These are phyloP conservation scores for Caenorhabditis angaria DNA, from an alignment of 2,888 invertebrate genomes.

Conservation along the genomic window DNA sequence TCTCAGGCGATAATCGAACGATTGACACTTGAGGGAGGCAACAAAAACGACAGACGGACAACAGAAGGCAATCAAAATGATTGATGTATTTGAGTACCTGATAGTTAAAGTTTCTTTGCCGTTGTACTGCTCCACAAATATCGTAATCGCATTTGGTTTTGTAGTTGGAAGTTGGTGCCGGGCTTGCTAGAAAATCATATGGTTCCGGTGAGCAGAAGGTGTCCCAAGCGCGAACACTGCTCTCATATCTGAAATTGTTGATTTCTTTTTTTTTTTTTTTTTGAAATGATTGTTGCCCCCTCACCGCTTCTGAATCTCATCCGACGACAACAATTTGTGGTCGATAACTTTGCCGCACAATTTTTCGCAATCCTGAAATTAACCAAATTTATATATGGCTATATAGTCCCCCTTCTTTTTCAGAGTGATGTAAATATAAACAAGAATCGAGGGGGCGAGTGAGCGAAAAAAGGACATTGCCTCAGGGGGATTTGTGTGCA, in stretches of 20 bases:
- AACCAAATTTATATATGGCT: neutral
- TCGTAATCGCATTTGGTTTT: constrained; percentile 72
- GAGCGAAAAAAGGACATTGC: neutral
- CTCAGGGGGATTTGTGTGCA: neutral
- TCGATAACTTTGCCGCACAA: constrained; percentile 73
- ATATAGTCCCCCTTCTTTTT: neutral
- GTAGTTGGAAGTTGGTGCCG: constrained; percentile 49
- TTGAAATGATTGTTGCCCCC: neutral
- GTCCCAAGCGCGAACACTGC: constrained; percentile 58
- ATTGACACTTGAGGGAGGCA: constrained; percentile 34
- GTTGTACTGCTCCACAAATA: constrained; percentile 72
- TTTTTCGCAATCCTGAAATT: constrained; percentile 66
- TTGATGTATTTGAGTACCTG: constrained; percentile 68
- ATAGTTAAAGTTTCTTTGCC: constrained; percentile 75
- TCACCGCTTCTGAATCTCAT: constrained; percentile 64
- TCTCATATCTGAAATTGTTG: constrained; percentile 50
- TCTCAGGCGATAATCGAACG: constrained; percentile 33
- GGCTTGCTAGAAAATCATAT: constrained; percentile 71
- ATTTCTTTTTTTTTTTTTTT: neutral
- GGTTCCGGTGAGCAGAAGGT: constrained; percentile 63
- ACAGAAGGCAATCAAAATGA: constrained; percentile 31
- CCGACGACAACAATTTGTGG: constrained; percentile 73
- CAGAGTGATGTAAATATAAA: neutral
- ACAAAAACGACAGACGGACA: constrained; percentile 1
- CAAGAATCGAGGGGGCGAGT: neutral